A percentile compares a stretch with the other conserved stretches of the same genome.
phyloP scores from a whole-genome alignment of 2,888 invertebrate genomes.

The Tanypteryx hageni region DNA sequence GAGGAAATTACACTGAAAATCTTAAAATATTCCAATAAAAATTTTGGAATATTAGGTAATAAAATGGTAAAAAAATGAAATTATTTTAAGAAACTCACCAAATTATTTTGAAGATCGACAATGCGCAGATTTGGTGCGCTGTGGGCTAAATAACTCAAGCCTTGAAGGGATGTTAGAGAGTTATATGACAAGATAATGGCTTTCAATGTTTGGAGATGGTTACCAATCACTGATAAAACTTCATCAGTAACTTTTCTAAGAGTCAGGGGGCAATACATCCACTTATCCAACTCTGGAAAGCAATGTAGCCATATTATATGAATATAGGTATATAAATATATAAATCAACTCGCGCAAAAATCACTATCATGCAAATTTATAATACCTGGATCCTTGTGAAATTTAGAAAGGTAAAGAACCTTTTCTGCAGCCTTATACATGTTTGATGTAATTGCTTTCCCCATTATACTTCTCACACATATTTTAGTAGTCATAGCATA shows the following conservation, averaged over 20 bases:
- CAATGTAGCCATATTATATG: not conserved
- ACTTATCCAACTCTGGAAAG: constrained; percentile 40
- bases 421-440: constrained; percentile 25
- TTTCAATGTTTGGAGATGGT: not conserved
- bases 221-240: not conserved
- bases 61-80: not conserved
- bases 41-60: too few species aligned
- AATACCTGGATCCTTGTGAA: constrained; percentile 33
- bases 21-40: too few species aligned
- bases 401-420: not conserved
- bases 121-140: constrained; percentile 20
- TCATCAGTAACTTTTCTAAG: constrained; percentile 41
- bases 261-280: constrained; percentile 38
- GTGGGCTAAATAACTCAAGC: not conserved
- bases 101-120: constrained; percentile 21
- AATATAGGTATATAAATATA: not conserved
- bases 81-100: not conserved
- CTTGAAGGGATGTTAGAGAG: not conserved
- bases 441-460: constrained; percentile 8
- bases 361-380: not conserved
- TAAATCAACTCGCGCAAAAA: not conserved
- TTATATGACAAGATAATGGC: not conserved
- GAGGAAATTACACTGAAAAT: too few species aligned
- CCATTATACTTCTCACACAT: not conserved
- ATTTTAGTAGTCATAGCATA: constrained; percentile 29